A percentile compares a stretch with the other conserved stretches of the same genome.
Evolutionary conservation across 2,888 invertebrate genomes (phyloP).

Genomic region (Prionchulus punctatus): DNA sequence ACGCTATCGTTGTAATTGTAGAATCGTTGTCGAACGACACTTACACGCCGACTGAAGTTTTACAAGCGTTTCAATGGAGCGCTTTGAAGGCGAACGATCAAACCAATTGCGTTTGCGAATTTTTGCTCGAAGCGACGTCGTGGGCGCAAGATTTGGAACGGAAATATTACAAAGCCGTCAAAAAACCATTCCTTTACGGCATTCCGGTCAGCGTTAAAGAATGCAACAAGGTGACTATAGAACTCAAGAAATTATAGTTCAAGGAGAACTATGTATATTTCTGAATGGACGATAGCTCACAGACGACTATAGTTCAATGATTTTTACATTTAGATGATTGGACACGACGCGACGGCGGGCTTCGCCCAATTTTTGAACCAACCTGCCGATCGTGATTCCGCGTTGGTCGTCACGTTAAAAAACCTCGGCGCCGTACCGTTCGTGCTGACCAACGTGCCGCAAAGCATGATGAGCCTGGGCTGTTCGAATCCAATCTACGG

Average conservation of each 20-base stretch:
- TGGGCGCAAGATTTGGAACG: background rate
- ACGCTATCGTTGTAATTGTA: too few species aligned
- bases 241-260: too few species aligned
- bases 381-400: conserved; percentile 18
- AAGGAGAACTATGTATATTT: too few species aligned
- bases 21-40: too few species aligned
- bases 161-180: background rate
- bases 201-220: conserved; percentile 3
- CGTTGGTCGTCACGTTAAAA: conserved; percentile 15
- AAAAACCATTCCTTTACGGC: background rate
- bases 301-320: background rate
- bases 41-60: background rate
- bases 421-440: conserved; percentile 35
- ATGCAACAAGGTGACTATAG: background rate
- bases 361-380: background rate
- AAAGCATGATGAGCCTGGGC: conserved; percentile 15
- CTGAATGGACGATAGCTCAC: too few species aligned
- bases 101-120: background rate
- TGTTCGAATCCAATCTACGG: conserved; percentile 30
- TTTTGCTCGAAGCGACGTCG: background rate
- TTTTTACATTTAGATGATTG: background rate
- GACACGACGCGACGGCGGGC: background rate
- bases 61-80: background rate
- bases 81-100: background rate
- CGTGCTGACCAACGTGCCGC: conserved; percentile 34